Evolutionary conservation across 1,140 invertebrate genomes (phyloP).

Genomic region (Cyclina sinensis): DNA sequence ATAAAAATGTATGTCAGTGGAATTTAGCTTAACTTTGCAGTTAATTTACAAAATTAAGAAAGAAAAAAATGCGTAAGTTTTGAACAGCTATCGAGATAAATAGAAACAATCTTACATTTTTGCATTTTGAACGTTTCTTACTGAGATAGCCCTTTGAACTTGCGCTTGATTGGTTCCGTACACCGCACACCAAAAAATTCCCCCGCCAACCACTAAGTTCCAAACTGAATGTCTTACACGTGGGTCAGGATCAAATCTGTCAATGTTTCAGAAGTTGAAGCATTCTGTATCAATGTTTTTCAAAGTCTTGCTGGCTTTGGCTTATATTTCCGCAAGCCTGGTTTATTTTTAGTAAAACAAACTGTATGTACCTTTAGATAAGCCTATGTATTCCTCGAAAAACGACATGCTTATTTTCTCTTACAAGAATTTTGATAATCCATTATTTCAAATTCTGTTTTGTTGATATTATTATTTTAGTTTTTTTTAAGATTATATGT

Average conservation of each 20-base stretch:
- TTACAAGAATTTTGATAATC: too few relatives aligned
- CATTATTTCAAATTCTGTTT: too few relatives aligned
- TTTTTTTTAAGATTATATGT: background rate
- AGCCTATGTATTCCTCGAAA: too few relatives aligned
- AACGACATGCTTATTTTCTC: too few relatives aligned
- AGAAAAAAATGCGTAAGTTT: too few relatives aligned
- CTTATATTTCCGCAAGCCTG: too few relatives aligned
- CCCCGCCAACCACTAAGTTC: conserved; percentile 94
- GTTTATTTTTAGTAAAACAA: too few relatives aligned
- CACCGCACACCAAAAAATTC: conserved; percentile 95
- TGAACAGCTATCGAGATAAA: background rate
- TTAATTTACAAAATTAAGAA: too few relatives aligned
- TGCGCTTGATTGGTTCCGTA: conserved; percentile 97
- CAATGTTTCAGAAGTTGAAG: background rate
- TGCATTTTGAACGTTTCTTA: conserved; percentile 90
- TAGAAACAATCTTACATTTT: conserved; percentile 88
- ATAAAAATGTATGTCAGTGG: too few relatives aligned
- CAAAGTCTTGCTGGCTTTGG: background rate
- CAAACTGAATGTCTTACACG: conserved; percentile 95
- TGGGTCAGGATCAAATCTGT: conserved; percentile 90
- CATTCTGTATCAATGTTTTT: background rate
- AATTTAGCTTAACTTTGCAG: too few relatives aligned
- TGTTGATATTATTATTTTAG: too few relatives aligned
- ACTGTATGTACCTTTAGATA: too few relatives aligned
- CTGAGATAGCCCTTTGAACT: conserved; percentile 96